Evolutionary conservation across 1,140 invertebrate species (phyloP).

Genomic region (Gryon sp.): DNA sequence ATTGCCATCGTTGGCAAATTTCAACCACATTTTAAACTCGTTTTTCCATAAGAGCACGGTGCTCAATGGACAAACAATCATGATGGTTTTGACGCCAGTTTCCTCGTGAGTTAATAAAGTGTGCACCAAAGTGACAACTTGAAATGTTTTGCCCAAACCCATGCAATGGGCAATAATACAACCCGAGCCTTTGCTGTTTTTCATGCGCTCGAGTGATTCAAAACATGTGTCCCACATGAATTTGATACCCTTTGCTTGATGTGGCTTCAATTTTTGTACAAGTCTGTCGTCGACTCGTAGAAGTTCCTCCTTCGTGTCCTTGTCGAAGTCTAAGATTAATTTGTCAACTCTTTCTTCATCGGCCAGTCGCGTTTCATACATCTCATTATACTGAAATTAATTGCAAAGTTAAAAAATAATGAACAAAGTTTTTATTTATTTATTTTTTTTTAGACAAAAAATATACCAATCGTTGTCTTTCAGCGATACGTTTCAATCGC

Average conservation of each 20-base stretch:
- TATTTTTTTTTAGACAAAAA: no score
- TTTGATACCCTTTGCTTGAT: conserved; percentile 92
- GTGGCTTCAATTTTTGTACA: conserved; percentile 93
- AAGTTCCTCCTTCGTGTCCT: conserved; percentile 88
- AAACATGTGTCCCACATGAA: conserved; percentile 98
- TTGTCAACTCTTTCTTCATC: conserved; percentile 84
- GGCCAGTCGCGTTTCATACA: conserved; percentile 82
- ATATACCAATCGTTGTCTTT: conserved; percentile 90
- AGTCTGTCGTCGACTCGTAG: conserved; percentile 90
- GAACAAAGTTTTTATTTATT: no score
- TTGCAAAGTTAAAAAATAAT: no score
- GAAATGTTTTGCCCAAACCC: conserved; percentile 87
- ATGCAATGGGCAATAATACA: conserved; percentile 97
- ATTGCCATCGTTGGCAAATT: conserved; percentile 81
- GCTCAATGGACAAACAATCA: conserved; percentile 96
- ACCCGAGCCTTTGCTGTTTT: conserved; percentile 87
- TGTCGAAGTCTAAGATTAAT: conserved; percentile 92
- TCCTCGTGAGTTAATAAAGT: conserved; percentile 88
- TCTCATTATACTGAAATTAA: conserved; percentile 85
- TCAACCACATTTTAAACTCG: conserved; percentile 94
- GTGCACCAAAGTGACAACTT: conserved; percentile 94
- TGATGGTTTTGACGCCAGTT: conserved; percentile 86
- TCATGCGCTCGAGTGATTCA: conserved; percentile 90
- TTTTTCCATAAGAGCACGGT: conserved; percentile 97
- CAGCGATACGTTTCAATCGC: conserved; percentile 90